These are phyloP conservation scores for Torymus tubicola DNA, from an alignment of 2,888 invertebrate genomes.

Conservation along the genomic window DNA sequence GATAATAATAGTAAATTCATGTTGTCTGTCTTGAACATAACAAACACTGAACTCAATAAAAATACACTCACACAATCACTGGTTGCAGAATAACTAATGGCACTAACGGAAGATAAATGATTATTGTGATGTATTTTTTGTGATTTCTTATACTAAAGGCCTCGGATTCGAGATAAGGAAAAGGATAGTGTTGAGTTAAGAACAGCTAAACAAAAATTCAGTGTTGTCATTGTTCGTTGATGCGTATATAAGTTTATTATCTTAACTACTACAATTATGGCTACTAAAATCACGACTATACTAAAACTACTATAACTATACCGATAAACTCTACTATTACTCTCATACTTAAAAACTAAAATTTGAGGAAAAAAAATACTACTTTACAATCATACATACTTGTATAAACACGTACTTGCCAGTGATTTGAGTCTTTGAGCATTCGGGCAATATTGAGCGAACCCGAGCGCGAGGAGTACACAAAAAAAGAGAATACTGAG, in stretches of 20 bases:
- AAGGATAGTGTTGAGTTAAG: conserved; percentile 10
- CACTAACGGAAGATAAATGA: conserved; percentile 27
- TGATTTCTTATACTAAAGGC: conserved; percentile 54
- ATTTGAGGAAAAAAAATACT: conserved; percentile 44
- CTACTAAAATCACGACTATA: conserved; percentile 49
- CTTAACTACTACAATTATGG: conserved; percentile 58
- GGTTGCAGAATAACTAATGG: conserved; percentile 27
- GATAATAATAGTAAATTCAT: conserved; percentile 8
- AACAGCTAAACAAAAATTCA: conserved; percentile 43
- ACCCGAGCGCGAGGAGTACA: conserved; percentile 34
- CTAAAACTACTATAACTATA: conserved; percentile 34
- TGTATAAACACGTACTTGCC: conserved; percentile 69
- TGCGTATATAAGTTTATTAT: conserved; percentile 63
- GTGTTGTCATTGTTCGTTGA: conserved; percentile 65
- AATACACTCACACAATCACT: conserved; percentile 36
- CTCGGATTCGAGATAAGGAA: conserved; percentile 27
- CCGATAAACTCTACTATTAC: conserved; percentile 34
- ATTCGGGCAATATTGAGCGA: conserved; percentile 61
- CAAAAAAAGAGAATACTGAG: conserved; percentile 39
- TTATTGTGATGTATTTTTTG: conserved; percentile 62
- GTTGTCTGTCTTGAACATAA: conserved; percentile 31
- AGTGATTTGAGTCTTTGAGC: conserved; percentile 70
- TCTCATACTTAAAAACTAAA: conserved; percentile 41
- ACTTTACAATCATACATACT: conserved; percentile 56
- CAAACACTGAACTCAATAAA: conserved; percentile 15